phyloP scores from a whole-genome alignment of 2,113 vertebrate species.

The Cairina moschata region DNA sequence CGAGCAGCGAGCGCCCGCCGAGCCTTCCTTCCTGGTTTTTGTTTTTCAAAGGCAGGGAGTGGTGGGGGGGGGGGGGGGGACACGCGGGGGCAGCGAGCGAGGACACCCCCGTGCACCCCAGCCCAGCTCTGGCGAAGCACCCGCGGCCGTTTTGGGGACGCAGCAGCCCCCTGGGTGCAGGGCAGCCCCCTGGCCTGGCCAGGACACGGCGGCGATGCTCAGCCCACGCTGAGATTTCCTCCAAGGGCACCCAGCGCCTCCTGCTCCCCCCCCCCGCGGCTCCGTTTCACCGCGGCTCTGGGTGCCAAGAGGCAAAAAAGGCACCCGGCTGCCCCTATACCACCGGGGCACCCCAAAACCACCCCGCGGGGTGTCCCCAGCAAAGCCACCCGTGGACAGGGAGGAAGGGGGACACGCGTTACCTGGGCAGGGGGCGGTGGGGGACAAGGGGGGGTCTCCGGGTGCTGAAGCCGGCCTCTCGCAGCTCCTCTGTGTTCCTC shows the following conservation, averaged over 20 bases:
- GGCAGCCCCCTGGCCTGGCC: accelerated
- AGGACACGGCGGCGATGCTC: neutral
- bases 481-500: neutral
- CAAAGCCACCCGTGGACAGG: neutral
- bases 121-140: neutral
- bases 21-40: slow-evolving; percentile 42
- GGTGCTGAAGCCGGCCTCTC: neutral
- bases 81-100: accelerated
- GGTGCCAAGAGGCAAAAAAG: neutral
- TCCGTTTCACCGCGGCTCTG: neutral
- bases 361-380: accelerated
- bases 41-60: neutral
- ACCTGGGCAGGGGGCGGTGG: neutral
- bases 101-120: neutral
- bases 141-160: accelerated
- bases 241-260: accelerated
- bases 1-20: accelerated
- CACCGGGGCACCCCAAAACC: neutral
- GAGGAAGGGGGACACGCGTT: neutral
- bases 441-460: neutral
- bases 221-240: accelerated
- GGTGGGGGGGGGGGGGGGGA: too few relatives aligned
- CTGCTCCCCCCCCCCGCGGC: neutral
- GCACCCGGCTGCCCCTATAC: neutral
- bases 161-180: neutral